These are phyloP conservation scores for Troides helena DNA, from an alignment of 2,888 invertebrate genomes.

Conservation along the genomic window DNA sequence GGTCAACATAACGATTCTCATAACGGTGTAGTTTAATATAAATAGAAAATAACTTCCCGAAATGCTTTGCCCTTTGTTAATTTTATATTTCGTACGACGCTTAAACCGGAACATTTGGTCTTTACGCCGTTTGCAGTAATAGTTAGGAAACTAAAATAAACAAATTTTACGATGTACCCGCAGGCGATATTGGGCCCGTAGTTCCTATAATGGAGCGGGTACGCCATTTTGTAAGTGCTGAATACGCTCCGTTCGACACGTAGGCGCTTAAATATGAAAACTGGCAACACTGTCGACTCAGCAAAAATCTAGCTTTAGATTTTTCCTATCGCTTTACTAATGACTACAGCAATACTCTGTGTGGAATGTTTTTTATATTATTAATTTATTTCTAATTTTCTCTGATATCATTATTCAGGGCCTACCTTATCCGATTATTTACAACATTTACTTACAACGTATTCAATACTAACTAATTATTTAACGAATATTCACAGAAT, in stretches of 20 bases:
- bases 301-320: constrained; percentile 29
- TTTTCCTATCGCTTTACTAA: constrained; percentile 29
- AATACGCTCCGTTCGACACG: constrained; percentile 31
- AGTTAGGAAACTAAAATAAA: constrained; percentile 24
- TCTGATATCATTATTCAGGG: too few relatives aligned
- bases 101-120: constrained; percentile 13
- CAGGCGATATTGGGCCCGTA: constrained; percentile 27
- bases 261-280: constrained; percentile 34
- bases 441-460: too few relatives aligned
- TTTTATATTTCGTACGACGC: constrained; percentile 7
- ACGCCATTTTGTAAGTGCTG: constrained; percentile 32
- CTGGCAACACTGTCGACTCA: constrained; percentile 29
- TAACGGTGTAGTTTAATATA: not conserved
- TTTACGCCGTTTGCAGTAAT: constrained; percentile 19
- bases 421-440: too few relatives aligned
- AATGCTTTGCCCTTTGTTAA: constrained; percentile 5
- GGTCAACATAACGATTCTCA: not conserved
- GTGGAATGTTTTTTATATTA: not conserved
- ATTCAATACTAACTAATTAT: too few relatives aligned
- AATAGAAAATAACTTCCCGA: not conserved
- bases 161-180: constrained; percentile 29
- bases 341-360: constrained; percentile 17
- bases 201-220: constrained; percentile 26
- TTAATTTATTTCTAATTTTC: too few relatives aligned
- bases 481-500: too few relatives aligned